Base-by-base conservation (phyloP, 2,888 invertebrate genomes). In the Calliphora vomitoria region DNA sequence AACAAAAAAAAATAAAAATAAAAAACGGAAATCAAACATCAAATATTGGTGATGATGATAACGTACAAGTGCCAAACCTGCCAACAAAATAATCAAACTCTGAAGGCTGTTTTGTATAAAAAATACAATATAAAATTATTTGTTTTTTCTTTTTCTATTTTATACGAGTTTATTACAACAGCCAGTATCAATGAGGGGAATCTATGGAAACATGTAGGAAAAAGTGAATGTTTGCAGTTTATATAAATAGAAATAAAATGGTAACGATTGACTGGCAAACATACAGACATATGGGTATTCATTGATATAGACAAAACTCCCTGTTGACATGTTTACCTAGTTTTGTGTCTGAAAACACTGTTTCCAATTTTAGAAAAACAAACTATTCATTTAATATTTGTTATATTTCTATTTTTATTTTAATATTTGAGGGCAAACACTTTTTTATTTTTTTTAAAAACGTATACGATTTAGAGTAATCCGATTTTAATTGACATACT, bases 41-140 rank as follows among this genome's bases (percentile, higher is more conserved):
- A 62, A 62, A 81, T 41, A 72, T 41, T 53, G 62, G n/a, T 80
- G 41, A 53, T 55, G 53, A 41, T 53, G 72, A 72, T 71, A 72
- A 72, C 62, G 41, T 64, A 53, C 81, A 81, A 81, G 60, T 80
- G 80, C 80, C 69, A 80, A 80, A 69, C 58, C 55, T 68, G 11
- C 31, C 50, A 62, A 50, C 25, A 60, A 71, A 60, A 35, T 50
- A 38, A 50, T 60, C 71, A 72, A 55, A 68, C 31, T 64, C 31
- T 47, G 15, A 79, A 79, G 20, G 13, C 53, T 8, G 15, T 6
- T 6, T 31, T n/a, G 68, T 55, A 3, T 8, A 2, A 53, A 44
- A 35, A 69, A 44, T 35, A 47, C 38, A 44, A 31, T 64, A 31
- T n/a, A 71, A 71, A 74, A 47, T 62, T 44, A 44, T 35, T 6